Percentiles rank a stretch among this genome's conserved stretches.
These are phyloP conservation scores for Andrena fulva DNA, from an alignment of 2,888 invertebrate genomes.

Conservation along the genomic window DNA sequence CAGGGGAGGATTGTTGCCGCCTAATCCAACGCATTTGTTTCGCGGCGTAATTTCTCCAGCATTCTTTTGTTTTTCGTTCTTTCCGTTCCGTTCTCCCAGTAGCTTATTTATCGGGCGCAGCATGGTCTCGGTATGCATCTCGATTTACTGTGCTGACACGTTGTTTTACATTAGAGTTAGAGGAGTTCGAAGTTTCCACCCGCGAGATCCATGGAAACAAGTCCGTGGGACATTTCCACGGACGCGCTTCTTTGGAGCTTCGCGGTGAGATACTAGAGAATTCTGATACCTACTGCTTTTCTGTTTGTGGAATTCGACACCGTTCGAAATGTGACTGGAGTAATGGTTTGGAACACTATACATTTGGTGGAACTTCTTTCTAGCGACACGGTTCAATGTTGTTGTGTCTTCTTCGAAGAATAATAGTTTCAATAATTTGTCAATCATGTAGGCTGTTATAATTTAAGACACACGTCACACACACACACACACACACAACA, in stretches of 20 bases:
- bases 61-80: slow-evolving; percentile 14
- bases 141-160: slow-evolving; percentile 40
- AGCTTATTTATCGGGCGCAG: slow-evolving; percentile 40
- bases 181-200: slow-evolving; percentile 29
- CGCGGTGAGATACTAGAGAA: slow-evolving; percentile 6
- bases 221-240: not conserved
- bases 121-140: slow-evolving; percentile 58
- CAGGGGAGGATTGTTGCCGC: not conserved
- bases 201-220: slow-evolving; percentile 20
- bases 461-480: not conserved
- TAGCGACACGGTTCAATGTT: too few species aligned
- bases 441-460: not conserved
- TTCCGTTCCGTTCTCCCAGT: slow-evolving; percentile 18
- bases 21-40: slow-evolving; percentile 6
- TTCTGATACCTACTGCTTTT: slow-evolving; percentile 9
- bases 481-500: not conserved
- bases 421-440: not conserved
- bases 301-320: not conserved
- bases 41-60: not conserved
- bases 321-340: not conserved
- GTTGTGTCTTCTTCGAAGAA: too few species aligned
- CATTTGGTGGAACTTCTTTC: too few species aligned
- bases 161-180: slow-evolving; percentile 54
- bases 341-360: not conserved
- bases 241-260: slow-evolving; percentile 16